These are phyloP conservation scores for Drosophila paracracens DNA, from an alignment of 2,888 invertebrate species.

Conservation along the genomic window DNA sequence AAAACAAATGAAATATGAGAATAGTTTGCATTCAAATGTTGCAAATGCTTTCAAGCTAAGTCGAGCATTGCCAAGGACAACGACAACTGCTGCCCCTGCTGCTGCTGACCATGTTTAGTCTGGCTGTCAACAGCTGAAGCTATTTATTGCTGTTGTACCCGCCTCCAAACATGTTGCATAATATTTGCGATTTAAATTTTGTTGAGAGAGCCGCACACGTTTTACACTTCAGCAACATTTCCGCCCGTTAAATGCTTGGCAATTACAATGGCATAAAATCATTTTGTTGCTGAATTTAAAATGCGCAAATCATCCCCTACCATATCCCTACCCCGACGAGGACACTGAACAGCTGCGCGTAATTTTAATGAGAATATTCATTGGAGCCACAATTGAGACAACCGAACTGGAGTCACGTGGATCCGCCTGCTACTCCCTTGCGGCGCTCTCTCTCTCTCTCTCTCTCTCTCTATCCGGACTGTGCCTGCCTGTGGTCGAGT, in stretches of 20 bases:
- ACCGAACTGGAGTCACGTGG: constrained; percentile 52
- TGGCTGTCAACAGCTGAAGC: constrained; percentile 36
- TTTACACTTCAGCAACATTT: constrained; percentile 73
- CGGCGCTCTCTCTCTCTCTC: not conserved
- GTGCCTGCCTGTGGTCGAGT: constrained; percentile 25
- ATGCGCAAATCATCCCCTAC: constrained; percentile 21
- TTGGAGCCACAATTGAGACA: constrained; percentile 70
- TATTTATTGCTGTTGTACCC: constrained; percentile 2
- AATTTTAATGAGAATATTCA: constrained; percentile 77
- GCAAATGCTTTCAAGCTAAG: constrained; percentile 51
- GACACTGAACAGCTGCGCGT: constrained; percentile 64
- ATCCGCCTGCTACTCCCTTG: not conserved
- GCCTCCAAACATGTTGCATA: constrained; percentile 43
- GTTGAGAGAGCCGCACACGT: constrained; percentile 54
- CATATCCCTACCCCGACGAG: constrained; percentile 6
- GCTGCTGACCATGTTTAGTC: constrained; percentile 20
- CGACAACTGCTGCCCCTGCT: not conserved
- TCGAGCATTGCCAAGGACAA: constrained; percentile 38
- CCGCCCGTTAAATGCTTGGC: constrained; percentile 66
- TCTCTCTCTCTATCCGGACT: not conserved
- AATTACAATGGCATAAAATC: constrained; percentile 73
- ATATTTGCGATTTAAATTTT: constrained; percentile 60
- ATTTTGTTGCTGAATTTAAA: constrained; percentile 67
- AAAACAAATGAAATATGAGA: constrained; percentile 69
- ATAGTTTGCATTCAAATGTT: constrained; percentile 70